Evolutionary conservation across 2,888 invertebrate genomes (phyloP), one percentile per base, ranked within the genome.

Genomic region (Ceramica pisi): DNA sequence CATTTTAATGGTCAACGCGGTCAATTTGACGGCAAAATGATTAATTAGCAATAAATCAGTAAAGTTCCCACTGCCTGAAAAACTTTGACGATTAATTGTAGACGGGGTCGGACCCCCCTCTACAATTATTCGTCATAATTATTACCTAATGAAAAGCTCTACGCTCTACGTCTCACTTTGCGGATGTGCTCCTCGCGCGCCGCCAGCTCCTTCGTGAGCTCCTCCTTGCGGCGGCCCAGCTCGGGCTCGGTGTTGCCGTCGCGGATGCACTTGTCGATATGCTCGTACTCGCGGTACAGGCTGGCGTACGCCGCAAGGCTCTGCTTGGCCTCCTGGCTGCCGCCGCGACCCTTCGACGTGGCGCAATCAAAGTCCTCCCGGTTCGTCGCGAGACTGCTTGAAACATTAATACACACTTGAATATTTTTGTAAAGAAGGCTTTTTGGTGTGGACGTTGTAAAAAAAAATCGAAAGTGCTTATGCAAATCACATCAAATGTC

Each of bases 231-330:
- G 0, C 83, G 89, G 78, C 92, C 91, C 4, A 92, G 85, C 35
- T 91, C 92, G 0, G 91, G 90, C 19, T 92, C 89, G 59, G 84
- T 84, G 46, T 82, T 85, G 0, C 90, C 89, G 8, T 91, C 91
- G 53, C 85, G 86, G 21, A 93, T 84, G 26, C 82, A 81, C 75
- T 90, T 89, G 48, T 93, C 92, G 10, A 94, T 61, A 8, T 90
- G 86, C 77, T 94, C 92, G 78, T 94, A 95, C 80, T 95, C 92
- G 14, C 91, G 89, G 82, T 93, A 95, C 8, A 95, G 72, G 50
- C 81, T 88, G 0, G 94, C 92, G 78, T 94, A 95, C 83, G 94
- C 94, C 0, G 91, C 90, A 2, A 95, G 89, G 55, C 90, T 92
- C 77, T 92, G 92, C 78, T 92, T 94, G 2, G 92, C 93, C 51